phyloP scores from a whole-genome alignment of 2,888 invertebrate species.

The Phaedon cochleariae region DNA sequence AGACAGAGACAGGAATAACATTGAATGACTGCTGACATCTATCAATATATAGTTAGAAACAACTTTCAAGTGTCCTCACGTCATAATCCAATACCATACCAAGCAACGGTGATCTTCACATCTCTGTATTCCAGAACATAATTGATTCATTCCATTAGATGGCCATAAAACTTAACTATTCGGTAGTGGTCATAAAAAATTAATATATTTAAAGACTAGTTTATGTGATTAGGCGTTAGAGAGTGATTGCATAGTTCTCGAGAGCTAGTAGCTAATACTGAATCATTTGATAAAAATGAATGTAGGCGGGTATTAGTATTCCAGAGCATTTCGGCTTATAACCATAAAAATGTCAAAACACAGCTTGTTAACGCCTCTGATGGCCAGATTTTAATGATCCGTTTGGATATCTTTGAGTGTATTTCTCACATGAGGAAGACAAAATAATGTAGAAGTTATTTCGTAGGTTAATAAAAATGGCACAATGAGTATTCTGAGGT shows the following conservation, averaged over 20 bases:
- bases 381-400: too few relatives aligned
- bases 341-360: conserved; percentile 20
- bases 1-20: too few relatives aligned
- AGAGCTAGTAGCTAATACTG: not conserved
- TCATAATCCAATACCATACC: too few relatives aligned
- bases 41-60: too few relatives aligned
- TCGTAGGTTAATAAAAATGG: too few relatives aligned
- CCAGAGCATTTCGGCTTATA: not conserved
- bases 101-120: too few relatives aligned
- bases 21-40: too few relatives aligned
- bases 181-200: not conserved
- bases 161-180: not conserved
- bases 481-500: too few relatives aligned
- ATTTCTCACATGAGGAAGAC: too few relatives aligned
- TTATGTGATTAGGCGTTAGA: not conserved
- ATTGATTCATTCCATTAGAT: not conserved
- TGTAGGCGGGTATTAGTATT: conserved; percentile 14
- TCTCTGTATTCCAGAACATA: not conserved
- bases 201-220: not conserved
- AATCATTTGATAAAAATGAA: conserved; percentile 10
- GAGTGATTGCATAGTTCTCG: not conserved
- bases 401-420: not conserved
- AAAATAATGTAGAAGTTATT: too few relatives aligned
- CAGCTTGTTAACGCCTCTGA: not conserved
- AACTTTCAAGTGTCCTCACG: too few relatives aligned